Base-by-base conservation (phyloP, 2,888 invertebrate genomes). In the Drosophila leonis region DNA sequence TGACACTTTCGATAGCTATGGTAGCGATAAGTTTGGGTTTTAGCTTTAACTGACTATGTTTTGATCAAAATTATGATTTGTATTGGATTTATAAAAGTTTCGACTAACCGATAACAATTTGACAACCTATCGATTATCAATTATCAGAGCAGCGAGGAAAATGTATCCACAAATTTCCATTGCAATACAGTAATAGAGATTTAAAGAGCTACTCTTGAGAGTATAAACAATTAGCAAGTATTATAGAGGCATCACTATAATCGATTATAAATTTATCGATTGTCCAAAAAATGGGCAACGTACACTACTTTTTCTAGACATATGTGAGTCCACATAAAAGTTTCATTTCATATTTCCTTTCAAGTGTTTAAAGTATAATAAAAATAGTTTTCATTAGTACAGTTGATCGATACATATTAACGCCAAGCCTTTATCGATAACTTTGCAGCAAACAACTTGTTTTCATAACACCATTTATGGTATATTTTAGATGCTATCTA, bases 401-500 rank as follows among this genome's bases (percentile, higher is more conserved):
- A 18, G 41, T 18, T 41, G 1, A 41, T 5, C 41, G 41, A 20
- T 42, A 13, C 12, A 49, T 37, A n/a, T 37, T 10, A 27, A 39
- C 12, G 15, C 18, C 24, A 12, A 18, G 27, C 18, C 18, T 29
- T 46, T 44, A 37, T 27, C 48, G 59, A 48, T 48, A 48, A 20
- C 18, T 59, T 48, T n/a, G 10, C 15, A 24, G 35, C 15, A 37
- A 18, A 20, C 37, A 18, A 18, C 37, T 20, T 46, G 27, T 48
- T 37, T 20, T 48, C 37, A 10, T n/a, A 29, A 48, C 37, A 57
- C 57, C 15, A 35, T 18, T 10, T 27, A 35, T 18, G 27, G 29
- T 2, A 20, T 37, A 39, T 59, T 48, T 29, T 13, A 10, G 59
- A 59, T 59, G 48, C 59, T 42, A 62, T 68, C 29, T 55, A 48